Evolutionary conservation across 2,888 invertebrate species (phyloP), one percentile per base, ranked within the genome.

Genomic region (Aradus depressus): DNA sequence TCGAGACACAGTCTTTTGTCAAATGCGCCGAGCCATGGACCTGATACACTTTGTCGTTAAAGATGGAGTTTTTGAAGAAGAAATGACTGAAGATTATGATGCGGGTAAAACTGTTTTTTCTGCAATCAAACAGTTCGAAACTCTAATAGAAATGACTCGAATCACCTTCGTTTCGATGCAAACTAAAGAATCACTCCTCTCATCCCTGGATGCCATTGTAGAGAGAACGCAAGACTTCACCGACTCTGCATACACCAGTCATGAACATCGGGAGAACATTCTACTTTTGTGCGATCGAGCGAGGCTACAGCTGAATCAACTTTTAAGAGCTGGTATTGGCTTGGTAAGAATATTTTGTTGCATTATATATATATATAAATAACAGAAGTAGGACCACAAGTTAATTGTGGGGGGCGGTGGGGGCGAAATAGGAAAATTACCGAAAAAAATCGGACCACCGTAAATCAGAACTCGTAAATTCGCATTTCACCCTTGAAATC

Each of bases 181-280:
- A 70, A 71, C 55, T 42, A 60, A 91, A 63, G 88, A 92, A 63
- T 84, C 89, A 58, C 76, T 97, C 48, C 80, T 87, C 22, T 72
- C 81, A 60, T 88, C 92, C 54, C 75, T 97, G 64, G 90, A 96
- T 63, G 81, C 88, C 58, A 81, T 93, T 53, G 80, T 92, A 57
- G 97, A 98, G 72, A 81, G 93, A 65, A 92, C 92, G 56, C 89
- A 90, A 74, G 96, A 98, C 73, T 98, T 98, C 72, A 98, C 97
- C 47, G 97, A 98, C 74, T 97, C 96, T 59, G 95, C 97, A 58
- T 98, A 97, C 72, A 98, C 97, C 56, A 87, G 86, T 61, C 95
- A 97, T 70, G 92, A 93, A 66, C 92, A 95, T 70, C 79, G 96
- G 57, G 92, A 98, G 71, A 87, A 90, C 66, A 95, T 98, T 66